Conservation (phyloP, 1,140 invertebrate genomes). For the Ganaspis sp. region DNA sequence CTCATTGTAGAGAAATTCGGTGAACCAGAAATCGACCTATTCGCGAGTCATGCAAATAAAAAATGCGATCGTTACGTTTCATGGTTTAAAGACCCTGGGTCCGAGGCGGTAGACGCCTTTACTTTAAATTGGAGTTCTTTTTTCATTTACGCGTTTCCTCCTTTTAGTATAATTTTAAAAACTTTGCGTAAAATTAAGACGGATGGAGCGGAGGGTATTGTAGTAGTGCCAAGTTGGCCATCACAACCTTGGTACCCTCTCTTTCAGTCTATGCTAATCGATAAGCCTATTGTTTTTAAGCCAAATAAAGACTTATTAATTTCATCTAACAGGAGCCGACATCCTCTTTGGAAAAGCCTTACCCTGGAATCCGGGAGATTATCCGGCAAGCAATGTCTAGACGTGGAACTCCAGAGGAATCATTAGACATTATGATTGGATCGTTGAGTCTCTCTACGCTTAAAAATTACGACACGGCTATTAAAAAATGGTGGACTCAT, state of each 20-base stretch:
- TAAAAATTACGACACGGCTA: background rate
- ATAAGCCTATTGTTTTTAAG: background rate
- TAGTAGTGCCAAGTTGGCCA: slow-evolving; percentile 5
- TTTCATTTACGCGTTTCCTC: slow-evolving; percentile 30
- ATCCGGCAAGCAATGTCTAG: slow-evolving; percentile 23
- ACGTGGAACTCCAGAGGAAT: background rate
- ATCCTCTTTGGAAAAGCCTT: slow-evolving; percentile 31
- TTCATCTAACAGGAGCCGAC: background rate
- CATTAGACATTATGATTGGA: background rate
- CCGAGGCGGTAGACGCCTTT: background rate
- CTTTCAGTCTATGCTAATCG: background rate
- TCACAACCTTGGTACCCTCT: background rate
- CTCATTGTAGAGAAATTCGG: background rate
- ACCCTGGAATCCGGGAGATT: slow-evolving; percentile 22
- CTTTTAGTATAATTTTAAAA: slow-evolving; percentile 23
- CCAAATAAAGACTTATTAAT: slow-evolving; percentile 4
- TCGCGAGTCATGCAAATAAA: background rate
- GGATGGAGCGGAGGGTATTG: background rate
- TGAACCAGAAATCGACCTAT: background rate
- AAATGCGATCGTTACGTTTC: slow-evolving; percentile 5
- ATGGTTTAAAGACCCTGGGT: background rate
- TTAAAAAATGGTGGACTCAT: background rate
- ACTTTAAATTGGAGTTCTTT: background rate
- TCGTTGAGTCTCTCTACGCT: background rate
- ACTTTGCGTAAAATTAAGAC: slow-evolving; percentile 25